phyloP scores from a whole-genome alignment of 2,888 invertebrate genomes.

The Boloria selene region DNA sequence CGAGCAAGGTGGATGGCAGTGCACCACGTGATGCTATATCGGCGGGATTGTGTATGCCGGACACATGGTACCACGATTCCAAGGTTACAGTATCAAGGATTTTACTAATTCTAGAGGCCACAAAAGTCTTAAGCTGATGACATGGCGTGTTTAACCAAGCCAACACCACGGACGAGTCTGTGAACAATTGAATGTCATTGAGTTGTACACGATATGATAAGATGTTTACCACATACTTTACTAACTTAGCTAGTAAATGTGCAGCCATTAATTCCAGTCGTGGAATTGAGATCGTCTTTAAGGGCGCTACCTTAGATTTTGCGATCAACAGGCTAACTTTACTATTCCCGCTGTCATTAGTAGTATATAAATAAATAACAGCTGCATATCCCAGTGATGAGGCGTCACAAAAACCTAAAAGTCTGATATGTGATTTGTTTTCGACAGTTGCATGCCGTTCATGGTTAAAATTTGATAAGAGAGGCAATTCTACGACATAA shows the following conservation, averaged over 20 bases:
- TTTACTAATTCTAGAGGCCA: neutral
- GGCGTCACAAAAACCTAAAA: neutral
- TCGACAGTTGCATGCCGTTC: no score
- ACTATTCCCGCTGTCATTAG: neutral
- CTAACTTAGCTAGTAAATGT: no score
- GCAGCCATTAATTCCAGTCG: slow-evolving; percentile 18
- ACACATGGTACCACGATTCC: no score
- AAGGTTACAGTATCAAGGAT: neutral
- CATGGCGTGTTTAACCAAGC: neutral
- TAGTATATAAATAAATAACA: neutral
- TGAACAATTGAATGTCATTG: no score
- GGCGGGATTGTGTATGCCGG: no score
- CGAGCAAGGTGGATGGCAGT: no score
- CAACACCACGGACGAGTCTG: slow-evolving; percentile 4
- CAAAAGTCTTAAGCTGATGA: neutral
- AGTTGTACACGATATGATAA: no score
- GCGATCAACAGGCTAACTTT: slow-evolving; percentile 6
- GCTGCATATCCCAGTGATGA: neutral
- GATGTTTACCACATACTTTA: no score
- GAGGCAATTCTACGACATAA: neutral
- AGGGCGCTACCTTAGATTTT: slow-evolving; percentile 31
- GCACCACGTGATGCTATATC: no score
- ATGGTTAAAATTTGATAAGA: no score
- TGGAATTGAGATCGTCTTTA: slow-evolving; percentile 30
- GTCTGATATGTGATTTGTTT: no score